Conservation (phyloP, 1,140 invertebrate genomes). For the Listronotus oregonensis region DNA sequence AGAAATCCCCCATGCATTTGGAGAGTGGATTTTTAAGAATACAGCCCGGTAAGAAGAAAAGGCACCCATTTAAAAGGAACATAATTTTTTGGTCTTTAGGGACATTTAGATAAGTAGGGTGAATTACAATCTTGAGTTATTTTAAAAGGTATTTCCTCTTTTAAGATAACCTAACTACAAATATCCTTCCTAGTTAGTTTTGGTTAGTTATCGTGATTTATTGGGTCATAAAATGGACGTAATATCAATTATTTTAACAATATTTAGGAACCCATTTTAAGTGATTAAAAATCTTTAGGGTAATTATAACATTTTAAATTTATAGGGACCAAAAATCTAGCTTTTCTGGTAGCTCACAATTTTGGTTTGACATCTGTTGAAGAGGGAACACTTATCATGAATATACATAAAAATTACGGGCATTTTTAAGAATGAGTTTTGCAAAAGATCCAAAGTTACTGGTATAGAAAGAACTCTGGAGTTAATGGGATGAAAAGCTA, state of each 20-base stretch:
- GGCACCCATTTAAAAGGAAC: no score
- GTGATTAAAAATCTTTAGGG: no score
- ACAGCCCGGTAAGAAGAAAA: slow-evolving; percentile 41
- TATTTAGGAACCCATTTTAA: no score
- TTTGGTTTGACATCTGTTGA: slow-evolving; percentile 64
- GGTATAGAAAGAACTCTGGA: slow-evolving; percentile 7
- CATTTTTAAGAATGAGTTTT: slow-evolving; percentile 9
- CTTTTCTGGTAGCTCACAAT: slow-evolving; percentile 65
- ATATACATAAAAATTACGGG: neutral
- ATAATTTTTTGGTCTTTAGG: no score
- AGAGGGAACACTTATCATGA: slow-evolving; percentile 57
- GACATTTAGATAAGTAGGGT: no score
- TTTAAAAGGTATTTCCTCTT: no score
- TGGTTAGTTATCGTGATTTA: no score
- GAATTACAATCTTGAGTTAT: no score
- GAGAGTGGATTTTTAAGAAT: slow-evolving; percentile 69
- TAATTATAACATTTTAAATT: neutral
- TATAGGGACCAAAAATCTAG: slow-evolving; percentile 62
- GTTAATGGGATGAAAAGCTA: slow-evolving; percentile 2
- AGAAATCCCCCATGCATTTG: slow-evolving; percentile 65
- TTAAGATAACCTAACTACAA: no score
- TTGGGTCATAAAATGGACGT: no score
- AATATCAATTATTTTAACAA: no score
- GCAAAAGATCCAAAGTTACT: neutral
- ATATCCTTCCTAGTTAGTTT: no score